Evolutionary conservation across 2,797 vertebrate genomes (phyloP).

Genomic region (Enteromius argenteus): DNA sequence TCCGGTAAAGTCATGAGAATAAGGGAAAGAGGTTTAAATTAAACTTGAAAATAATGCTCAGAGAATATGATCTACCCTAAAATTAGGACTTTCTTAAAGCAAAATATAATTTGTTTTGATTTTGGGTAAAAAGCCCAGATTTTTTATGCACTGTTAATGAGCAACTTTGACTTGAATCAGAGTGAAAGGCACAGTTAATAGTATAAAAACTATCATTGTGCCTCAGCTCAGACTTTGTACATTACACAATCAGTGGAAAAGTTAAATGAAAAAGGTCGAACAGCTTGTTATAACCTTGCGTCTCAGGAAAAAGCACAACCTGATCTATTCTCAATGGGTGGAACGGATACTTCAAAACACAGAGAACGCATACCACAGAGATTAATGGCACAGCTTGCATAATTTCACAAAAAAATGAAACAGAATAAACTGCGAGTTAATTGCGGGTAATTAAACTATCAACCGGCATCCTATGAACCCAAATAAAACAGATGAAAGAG

Average conservation of each 20-base stretch:
- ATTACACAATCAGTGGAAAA: background rate
- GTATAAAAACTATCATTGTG: background rate
- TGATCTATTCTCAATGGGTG: background rate
- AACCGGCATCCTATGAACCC: background rate
- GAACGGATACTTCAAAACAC: slow-evolving; percentile 8
- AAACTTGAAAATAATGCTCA: background rate
- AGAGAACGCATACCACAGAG: background rate
- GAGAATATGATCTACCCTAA: background rate
- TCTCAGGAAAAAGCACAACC: background rate
- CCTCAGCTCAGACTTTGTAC: slow-evolving; percentile 1
- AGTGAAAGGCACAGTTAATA: background rate
- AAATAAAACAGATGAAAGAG: slow-evolving; percentile 15
- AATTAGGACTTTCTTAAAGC: background rate
- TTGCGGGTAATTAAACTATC: slow-evolving; percentile 5
- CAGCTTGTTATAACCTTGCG: background rate
- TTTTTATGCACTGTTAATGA: background rate
- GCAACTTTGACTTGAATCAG: slow-evolving; percentile 6
- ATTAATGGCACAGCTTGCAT: slow-evolving; percentile 31
- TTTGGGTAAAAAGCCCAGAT: background rate
- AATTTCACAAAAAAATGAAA: slow-evolving; percentile 2
- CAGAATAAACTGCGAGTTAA: background rate
- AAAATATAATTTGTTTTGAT: background rate
- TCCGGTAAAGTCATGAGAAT: background rate
- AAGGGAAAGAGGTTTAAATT: background rate
- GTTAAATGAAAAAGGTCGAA: slow-evolving; percentile 11